Conservation (phyloP, 2,797 vertebrate species). For the Siniperca undulata region DNA sequence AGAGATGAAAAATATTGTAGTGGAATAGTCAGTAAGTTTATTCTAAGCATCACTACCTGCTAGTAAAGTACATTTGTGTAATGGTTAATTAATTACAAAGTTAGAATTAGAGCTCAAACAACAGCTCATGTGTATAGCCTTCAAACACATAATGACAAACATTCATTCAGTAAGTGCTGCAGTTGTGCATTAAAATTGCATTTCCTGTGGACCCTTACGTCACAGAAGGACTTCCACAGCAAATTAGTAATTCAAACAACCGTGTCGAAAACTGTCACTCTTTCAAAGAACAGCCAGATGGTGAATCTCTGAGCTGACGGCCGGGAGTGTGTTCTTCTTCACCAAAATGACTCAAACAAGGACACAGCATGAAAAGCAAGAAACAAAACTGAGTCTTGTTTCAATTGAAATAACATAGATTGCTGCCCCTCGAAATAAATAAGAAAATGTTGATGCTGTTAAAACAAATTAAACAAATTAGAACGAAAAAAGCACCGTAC, state of each 20-base stretch:
- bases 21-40: background rate
- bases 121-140: conserved; percentile 11
- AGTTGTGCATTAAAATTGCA: conserved; percentile 44
- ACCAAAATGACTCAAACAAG: conserved; percentile 62
- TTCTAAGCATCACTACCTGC: conserved; percentile 33
- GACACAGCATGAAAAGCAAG: conserved; percentile 36
- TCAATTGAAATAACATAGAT: conserved; percentile 37
- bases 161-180: conserved; percentile 8
- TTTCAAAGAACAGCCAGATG: conserved; percentile 77
- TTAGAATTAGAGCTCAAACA: conserved; percentile 31
- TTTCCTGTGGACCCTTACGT: conserved; percentile 49
- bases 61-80: conserved; percentile 21
- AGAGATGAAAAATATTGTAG: conserved; percentile 12
- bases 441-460: conserved; percentile 46
- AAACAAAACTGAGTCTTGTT: conserved; percentile 38
- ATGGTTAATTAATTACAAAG: conserved; percentile 23
- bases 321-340: conserved; percentile 48
- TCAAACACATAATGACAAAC: conserved; percentile 26
- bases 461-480: conserved; percentile 66
- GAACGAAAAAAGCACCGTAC: conserved; percentile 45
- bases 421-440: conserved; percentile 49
- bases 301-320: conserved; percentile 63
- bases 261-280: conserved; percentile 67
- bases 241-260: conserved; percentile 74
- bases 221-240: conserved; percentile 57